Evolutionary conservation across 2,888 invertebrate genomes (phyloP), one percentile per base, ranked within the genome.

Genomic region (Magallana nippona): DNA sequence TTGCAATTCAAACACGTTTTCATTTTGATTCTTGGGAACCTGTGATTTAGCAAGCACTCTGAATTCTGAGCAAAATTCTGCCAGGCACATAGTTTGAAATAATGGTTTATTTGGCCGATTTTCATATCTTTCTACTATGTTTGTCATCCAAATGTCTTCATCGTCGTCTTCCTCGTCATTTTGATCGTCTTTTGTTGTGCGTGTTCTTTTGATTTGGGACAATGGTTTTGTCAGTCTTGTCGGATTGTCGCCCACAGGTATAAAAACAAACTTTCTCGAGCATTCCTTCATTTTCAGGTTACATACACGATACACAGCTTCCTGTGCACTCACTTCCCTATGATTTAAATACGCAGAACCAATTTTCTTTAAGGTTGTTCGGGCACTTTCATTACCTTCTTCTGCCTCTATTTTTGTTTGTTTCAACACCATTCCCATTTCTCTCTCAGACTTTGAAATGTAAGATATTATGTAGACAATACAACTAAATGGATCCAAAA

Each of bases 291-390:
- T 55, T 19, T 44, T 32, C 27, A 86, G 27, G 13, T 55, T 56
- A 58, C 82, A 85, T 27, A 83, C 83, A 79, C 87, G 32, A 78
- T 83, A 84, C 8, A 84, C 83, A 71, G 84, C 83, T 80, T 87
- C 86, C 78, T 84, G 85, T 17, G 83, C 83, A 81, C 83, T 81
- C 11, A 87, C 84, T 78, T 87, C 87, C 55, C 86, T 60, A 19
- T 85, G 81, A 44, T 83, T 79, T 2, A 87, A 78, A 57, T 85
- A 86, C 3, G 81, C 80, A 60, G 55, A 32, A 19, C 85, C 86
- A n/a, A 86, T 19, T 78, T 77, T 82, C 58, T 77, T 86, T 44
- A 44, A 44, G 44, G 44, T 15, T 58, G n/a, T 19, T 5, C 44
- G 32, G 32, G 84, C 83, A 84, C 62, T 27, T 13, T 71, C n/a